Conservation (phyloP, 2,113 vertebrate species). For the Martes martes region DNA sequence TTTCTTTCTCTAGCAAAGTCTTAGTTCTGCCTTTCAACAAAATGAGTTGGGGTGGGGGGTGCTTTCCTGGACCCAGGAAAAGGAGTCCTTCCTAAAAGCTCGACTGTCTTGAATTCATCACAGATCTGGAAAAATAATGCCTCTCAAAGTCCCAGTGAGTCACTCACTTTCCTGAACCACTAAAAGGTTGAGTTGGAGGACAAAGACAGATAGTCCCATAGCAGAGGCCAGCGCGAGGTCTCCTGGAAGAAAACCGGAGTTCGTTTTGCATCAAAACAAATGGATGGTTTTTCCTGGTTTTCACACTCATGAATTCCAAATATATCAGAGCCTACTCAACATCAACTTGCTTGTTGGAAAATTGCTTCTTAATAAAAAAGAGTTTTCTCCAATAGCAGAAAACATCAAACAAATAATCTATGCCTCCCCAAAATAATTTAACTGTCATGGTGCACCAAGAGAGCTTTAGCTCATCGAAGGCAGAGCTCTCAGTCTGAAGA, state of each 20-base stretch:
- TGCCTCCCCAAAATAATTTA: not conserved
- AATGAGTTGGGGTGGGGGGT: not conserved
- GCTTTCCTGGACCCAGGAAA: not conserved
- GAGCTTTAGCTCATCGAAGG: not conserved
- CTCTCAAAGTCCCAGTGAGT: not conserved
- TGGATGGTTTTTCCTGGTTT: not conserved
- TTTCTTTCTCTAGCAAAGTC: slow-evolving; percentile 35
- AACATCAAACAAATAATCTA: not conserved
- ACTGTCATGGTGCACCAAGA: not conserved
- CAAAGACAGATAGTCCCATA: not conserved
- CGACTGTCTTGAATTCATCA: not conserved
- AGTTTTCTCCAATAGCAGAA: not conserved
- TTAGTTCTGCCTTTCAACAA: slow-evolving; percentile 31
- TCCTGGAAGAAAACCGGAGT: not conserved
- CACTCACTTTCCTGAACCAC: not conserved
- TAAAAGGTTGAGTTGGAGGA: not conserved
- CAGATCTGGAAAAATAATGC: not conserved
- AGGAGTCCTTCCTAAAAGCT: not conserved
- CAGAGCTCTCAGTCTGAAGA: not conserved
- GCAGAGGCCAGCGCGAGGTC: not conserved
- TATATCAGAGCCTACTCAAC: not conserved
- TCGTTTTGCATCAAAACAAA: not conserved
- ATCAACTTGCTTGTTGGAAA: not conserved
- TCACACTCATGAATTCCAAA: not conserved
- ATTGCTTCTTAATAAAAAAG: not conserved